Evolutionary conservation across 2,113 vertebrate genomes (phyloP).

Genomic region (Cettia cetti): DNA sequence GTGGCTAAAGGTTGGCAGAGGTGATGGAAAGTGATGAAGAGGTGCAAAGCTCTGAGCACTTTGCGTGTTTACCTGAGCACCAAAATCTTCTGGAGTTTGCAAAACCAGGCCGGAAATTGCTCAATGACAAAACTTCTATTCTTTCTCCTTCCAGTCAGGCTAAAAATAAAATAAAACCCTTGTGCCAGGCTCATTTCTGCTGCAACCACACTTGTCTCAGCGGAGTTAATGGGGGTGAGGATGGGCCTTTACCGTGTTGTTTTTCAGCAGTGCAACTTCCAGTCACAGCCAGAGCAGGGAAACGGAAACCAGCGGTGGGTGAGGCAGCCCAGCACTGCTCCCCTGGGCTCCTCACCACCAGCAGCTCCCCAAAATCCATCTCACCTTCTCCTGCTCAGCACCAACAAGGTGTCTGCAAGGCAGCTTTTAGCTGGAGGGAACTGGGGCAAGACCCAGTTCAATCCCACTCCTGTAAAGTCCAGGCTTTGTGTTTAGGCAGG

Average conservation of each 20-base stretch:
- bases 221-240: neutral
- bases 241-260: neutral
- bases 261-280: neutral
- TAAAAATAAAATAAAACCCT: constrained; percentile 32
- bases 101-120: neutral
- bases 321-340: neutral
- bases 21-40: neutral
- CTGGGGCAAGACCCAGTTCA: neutral
- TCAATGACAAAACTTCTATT: neutral
- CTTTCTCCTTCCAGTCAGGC: constrained; percentile 33
- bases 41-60: neutral
- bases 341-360: neutral
- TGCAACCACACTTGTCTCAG: neutral
- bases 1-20: neutral
- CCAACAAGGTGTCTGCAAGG: neutral
- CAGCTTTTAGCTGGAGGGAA: neutral
- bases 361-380: neutral
- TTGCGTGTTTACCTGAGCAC: neutral
- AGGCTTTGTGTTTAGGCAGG: neutral
- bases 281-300: neutral
- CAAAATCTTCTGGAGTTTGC: neutral
- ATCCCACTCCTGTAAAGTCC: accelerated
- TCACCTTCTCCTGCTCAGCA: neutral
- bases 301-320: neutral
- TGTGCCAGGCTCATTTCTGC: neutral